These are phyloP conservation scores for Scrobipalpa atriplicella DNA, from an alignment of 2,888 invertebrate species.

Conservation along the genomic window DNA sequence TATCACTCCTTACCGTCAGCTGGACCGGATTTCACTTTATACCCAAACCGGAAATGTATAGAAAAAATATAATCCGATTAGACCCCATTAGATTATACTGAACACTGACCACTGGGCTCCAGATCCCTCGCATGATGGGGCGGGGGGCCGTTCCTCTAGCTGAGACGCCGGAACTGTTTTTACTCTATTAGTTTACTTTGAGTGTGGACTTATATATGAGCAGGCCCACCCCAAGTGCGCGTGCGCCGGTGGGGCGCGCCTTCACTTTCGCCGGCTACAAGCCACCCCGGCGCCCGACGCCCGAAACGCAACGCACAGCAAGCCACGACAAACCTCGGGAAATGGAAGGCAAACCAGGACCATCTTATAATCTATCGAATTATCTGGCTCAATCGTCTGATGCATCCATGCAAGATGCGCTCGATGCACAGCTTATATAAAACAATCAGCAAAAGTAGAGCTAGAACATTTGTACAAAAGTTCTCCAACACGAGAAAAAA, in stretches of 20 bases:
- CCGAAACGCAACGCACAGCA: not conserved
- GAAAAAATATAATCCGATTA: slow-evolving; percentile 27
- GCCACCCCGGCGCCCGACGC: slow-evolving; percentile 32
- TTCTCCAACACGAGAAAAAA: too few species aligned
- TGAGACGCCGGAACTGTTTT: slow-evolving; percentile 69
- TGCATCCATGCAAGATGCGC: too few species aligned
- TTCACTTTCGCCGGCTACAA: slow-evolving; percentile 65
- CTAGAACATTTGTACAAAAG: too few species aligned
- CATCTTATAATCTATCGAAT: not conserved
- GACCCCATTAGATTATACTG: slow-evolving; percentile 28
- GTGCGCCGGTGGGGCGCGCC: slow-evolving; percentile 53
- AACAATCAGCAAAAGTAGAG: too few species aligned
- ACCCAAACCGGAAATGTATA: slow-evolving; percentile 27
- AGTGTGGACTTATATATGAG: slow-evolving; percentile 64
- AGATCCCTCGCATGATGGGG: slow-evolving; percentile 83
- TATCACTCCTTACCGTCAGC: slow-evolving; percentile 30
- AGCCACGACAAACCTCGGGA: slow-evolving; percentile 39
- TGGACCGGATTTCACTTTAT: slow-evolving; percentile 26
- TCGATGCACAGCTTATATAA: too few species aligned
- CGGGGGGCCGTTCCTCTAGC: slow-evolving; percentile 69
- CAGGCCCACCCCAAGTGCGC: slow-evolving; percentile 58
- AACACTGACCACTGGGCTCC: slow-evolving; percentile 84
- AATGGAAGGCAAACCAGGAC: slow-evolving; percentile 41
- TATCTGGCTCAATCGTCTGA: too few species aligned
- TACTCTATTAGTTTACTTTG: slow-evolving; percentile 66